A percentile compares a stretch with the other conserved stretches of the same genome.
phyloP scores from a whole-genome alignment of 2,113 vertebrate species.

The Plecturocebus donacophilus region DNA sequence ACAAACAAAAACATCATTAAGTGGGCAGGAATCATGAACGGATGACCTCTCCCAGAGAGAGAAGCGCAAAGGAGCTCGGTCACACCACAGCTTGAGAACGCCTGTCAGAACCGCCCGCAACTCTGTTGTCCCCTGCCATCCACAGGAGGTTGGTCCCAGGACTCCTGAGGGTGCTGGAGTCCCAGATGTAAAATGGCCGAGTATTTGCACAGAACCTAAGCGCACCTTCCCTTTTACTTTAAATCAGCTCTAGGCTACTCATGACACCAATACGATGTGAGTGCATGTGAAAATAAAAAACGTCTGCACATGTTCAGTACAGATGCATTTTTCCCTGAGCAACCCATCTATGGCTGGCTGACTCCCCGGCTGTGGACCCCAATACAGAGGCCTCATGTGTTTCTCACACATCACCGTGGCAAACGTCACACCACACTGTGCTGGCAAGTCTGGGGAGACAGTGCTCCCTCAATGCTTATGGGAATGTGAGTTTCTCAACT shows the following conservation, averaged over 20 bases:
- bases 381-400: neutral
- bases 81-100: rapidly evolving
- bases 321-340: neutral
- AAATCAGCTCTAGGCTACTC: neutral
- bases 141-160: neutral
- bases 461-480: neutral
- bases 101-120: rapidly evolving
- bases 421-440: rapidly evolving
- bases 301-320: neutral
- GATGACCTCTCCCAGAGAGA: neutral
- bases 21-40: neutral
- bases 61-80: rapidly evolving
- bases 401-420: rapidly evolving
- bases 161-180: neutral
- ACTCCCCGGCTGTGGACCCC: neutral
- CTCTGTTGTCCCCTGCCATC: no score
- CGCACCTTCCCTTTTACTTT: neutral
- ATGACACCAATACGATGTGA: neutral
- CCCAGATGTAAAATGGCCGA: neutral
- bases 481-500: neutral
- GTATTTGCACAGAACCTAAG: neutral
- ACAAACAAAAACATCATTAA: no score
- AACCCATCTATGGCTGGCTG: neutral
- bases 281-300: neutral
- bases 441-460: rapidly evolving